Conservation (phyloP, 1,140 invertebrate genomes). For the Chironomus striatipennis region DNA sequence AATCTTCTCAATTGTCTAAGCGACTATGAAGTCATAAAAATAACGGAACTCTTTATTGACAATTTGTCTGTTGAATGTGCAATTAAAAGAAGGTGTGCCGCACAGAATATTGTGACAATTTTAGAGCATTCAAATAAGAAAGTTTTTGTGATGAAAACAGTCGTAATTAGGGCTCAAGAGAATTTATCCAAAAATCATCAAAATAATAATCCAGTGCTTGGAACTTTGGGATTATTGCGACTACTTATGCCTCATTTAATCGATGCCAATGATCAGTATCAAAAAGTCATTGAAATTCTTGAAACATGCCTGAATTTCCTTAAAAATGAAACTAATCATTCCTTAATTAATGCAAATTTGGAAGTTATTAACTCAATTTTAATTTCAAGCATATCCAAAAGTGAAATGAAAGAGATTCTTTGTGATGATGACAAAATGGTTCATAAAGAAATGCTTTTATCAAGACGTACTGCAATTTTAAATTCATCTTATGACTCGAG, state of each 20-base stretch:
- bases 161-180: conserved; percentile 37
- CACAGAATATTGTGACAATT: conserved; percentile 39
- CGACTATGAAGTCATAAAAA: conserved; percentile 55
- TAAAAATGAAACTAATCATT: conserved; percentile 58
- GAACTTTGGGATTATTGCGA: conserved; percentile 55
- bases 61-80: conserved; percentile 36
- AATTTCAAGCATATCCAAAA: neutral
- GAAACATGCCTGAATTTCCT: conserved; percentile 62
- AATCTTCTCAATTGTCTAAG: conserved; percentile 61
- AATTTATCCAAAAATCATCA: conserved; percentile 44
- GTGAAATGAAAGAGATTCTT: neutral
- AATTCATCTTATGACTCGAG: neutral
- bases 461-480: neutral
- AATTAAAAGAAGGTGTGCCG: conserved; percentile 37
- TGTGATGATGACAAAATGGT: neutral
- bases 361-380: conserved; percentile 65
- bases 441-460: conserved; percentile 5
- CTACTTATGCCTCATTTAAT: conserved; percentile 50
- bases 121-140: conserved; percentile 38
- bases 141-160: conserved; percentile 35
- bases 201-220: conserved; percentile 45
- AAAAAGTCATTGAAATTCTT: conserved; percentile 53
- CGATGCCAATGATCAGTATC: conserved; percentile 37
- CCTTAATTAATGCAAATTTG: conserved; percentile 63
- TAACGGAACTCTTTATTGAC: conserved; percentile 35